Evolutionary conservation across 2,797 vertebrate species (phyloP).

Genomic region (Pangasius krempfi): DNA sequence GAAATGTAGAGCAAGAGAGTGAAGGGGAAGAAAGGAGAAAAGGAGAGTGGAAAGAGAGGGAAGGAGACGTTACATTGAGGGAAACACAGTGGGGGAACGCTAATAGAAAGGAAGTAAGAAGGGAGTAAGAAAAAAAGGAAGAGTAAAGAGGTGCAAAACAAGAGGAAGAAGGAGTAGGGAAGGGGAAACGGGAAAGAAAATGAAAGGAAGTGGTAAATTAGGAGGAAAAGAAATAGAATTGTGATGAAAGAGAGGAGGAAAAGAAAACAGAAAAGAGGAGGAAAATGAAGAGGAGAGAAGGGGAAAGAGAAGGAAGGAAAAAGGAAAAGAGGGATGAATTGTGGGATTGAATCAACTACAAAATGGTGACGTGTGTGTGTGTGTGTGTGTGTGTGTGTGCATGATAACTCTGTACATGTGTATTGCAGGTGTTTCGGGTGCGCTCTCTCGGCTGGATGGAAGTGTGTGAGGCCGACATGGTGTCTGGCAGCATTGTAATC

Average conservation of each 20-base stretch:
- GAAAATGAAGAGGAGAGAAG: background rate
- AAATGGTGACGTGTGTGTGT: background rate
- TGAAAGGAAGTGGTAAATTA: background rate
- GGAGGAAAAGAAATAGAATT: background rate
- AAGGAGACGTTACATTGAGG: background rate
- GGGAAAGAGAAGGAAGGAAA: background rate
- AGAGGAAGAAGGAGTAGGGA: background rate
- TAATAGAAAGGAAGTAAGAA: background rate
- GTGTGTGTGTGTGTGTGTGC: slow-evolving; percentile 7
- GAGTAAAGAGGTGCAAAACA: background rate
- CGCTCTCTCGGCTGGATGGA: slow-evolving; percentile 96
- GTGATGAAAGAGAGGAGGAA: background rate
- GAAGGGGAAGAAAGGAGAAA: background rate
- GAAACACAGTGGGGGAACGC: background rate
- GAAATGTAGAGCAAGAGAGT: background rate
- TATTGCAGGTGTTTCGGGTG: slow-evolving; percentile 87
- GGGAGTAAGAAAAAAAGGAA: background rate
- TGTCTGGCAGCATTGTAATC: slow-evolving; percentile 87
- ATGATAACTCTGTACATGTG: slow-evolving; percentile 17
- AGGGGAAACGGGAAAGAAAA: background rate
- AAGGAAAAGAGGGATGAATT: slow-evolving; percentile 13
- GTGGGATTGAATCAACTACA: slow-evolving; percentile 29
- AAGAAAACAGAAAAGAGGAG: background rate
- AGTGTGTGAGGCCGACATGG: slow-evolving; percentile 92
- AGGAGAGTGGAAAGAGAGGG: background rate